These are phyloP conservation scores for Epinephelus malabaricus DNA, from an alignment of 2,797 vertebrate species.

Conservation along the genomic window DNA sequence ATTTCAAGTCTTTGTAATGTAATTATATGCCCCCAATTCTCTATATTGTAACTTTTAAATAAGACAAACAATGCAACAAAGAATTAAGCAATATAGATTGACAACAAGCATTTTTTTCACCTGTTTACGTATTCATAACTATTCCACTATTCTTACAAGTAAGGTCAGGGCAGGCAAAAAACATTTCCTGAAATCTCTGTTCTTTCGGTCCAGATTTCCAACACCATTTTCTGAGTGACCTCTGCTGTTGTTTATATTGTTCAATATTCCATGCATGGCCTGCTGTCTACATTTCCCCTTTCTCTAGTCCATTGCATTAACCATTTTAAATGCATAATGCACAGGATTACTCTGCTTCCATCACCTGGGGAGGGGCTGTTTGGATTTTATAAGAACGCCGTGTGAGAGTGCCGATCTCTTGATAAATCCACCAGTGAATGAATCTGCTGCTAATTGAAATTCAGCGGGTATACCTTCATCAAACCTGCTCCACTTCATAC, in stretches of 20 bases:
- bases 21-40: not conserved
- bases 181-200: constrained; percentile 24
- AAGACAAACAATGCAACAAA: not conserved
- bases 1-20: not conserved
- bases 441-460: constrained; percentile 61
- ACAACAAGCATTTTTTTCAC: not conserved
- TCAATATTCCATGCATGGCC: constrained; percentile 53
- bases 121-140: constrained; percentile 5
- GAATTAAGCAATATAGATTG: not conserved
- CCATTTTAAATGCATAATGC: constrained; percentile 66
- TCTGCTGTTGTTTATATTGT: constrained; percentile 31
- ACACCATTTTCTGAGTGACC: constrained; percentile 38
- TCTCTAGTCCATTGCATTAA: constrained; percentile 51
- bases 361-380: constrained; percentile 48
- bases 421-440: constrained; percentile 51
- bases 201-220: constrained; percentile 25
- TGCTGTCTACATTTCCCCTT: constrained; percentile 32
- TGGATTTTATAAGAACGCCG: constrained; percentile 54
- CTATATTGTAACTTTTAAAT: constrained; percentile 1
- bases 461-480: constrained; percentile 43
- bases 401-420: constrained; percentile 32
- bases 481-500: constrained; percentile 44
- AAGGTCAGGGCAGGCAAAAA: constrained; percentile 22
- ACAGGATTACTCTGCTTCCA: constrained; percentile 61
- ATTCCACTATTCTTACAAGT: constrained; percentile 5